Evolutionary conservation across 2,113 vertebrate species (phyloP), one percentile per base, ranked within the genome.

Genomic region (Petrocephalus microphthalmus): DNA sequence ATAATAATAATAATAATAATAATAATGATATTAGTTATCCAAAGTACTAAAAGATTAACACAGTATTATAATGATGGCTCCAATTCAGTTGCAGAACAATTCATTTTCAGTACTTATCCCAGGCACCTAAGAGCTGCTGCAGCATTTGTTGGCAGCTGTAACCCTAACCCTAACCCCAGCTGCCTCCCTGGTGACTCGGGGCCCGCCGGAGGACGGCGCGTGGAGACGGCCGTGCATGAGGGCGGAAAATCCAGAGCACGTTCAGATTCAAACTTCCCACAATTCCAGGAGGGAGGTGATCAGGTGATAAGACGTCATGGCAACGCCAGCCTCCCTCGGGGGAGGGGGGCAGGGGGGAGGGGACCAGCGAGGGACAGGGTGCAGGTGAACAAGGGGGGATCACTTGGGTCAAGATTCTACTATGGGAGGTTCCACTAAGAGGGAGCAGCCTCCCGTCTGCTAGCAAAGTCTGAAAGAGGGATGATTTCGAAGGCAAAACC

Each of bases 201-300:
- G 15, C 52, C 17, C n/a, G n/a, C 81, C 8, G 81, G 81, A 47
- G 81, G 81, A 47, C 7, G 45, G 81, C 88, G 87, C 89, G 88
- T 90, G 87, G 89, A 91, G 88, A 90, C 84, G 85, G 90, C 85
- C 90, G 90, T 78, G 90, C 89, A 89, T 88, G 89, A 89, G 51
- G 88, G 56, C 19, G 53, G 84, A 91, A 88, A 87, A 89, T 88
- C 88, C 81, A 74, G 83, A 88, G 71, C 84, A 71, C 11, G 15
- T 83, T 90, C 89, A 15, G n/a, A 84, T 81, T 82, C 22, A 51
- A 67, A 10, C 88, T 88, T 91, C 86, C 89, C 85, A 56, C 84
- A 22, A 25, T 89, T 71, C 87, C 87, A 57, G 81, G 3, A 42
- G 85, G 89, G 54, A 81, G 84, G 42, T 84, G 86, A 90, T 90